These are phyloP conservation scores for Eolophus roseicapilla DNA, from an alignment of 2,113 vertebrate species.

Conservation along the genomic window DNA sequence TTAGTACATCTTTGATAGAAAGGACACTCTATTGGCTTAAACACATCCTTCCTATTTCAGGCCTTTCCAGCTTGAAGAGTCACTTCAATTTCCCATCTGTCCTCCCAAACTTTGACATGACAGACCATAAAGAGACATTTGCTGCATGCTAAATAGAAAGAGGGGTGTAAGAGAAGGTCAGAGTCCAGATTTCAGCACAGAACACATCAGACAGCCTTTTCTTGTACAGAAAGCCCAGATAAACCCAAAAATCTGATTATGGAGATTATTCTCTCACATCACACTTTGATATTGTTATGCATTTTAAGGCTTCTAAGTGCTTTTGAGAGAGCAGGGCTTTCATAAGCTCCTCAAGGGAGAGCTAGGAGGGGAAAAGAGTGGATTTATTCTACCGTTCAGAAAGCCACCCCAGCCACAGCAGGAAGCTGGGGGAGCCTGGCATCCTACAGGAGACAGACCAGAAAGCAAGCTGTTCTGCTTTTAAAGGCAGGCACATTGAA, in stretches of 20 bases:
- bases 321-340: not conserved
- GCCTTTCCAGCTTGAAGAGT: not conserved
- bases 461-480: not conserved
- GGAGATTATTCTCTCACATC: not conserved
- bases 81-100: not conserved
- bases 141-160: not conserved
- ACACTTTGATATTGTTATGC: not conserved
- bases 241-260: conserved; percentile 32
- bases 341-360: not conserved
- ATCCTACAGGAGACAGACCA: not conserved
- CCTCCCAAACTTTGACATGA: not conserved
- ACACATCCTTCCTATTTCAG: not conserved
- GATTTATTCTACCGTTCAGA: not conserved
- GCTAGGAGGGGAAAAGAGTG: not conserved
- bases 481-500: not conserved
- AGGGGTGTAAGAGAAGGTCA: not conserved
- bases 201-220: not conserved
- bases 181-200: not conserved
- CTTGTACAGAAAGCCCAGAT: not conserved
- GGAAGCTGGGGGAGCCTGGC: conserved; percentile 1
- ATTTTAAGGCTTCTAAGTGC: not conserved
- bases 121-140: not conserved
- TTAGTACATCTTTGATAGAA: not conserved
- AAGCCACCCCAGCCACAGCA: not conserved
- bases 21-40: not conserved